These are phyloP conservation scores for Phorcus lineatus DNA, from an alignment of 2,888 invertebrate genomes.

Conservation along the genomic window DNA sequence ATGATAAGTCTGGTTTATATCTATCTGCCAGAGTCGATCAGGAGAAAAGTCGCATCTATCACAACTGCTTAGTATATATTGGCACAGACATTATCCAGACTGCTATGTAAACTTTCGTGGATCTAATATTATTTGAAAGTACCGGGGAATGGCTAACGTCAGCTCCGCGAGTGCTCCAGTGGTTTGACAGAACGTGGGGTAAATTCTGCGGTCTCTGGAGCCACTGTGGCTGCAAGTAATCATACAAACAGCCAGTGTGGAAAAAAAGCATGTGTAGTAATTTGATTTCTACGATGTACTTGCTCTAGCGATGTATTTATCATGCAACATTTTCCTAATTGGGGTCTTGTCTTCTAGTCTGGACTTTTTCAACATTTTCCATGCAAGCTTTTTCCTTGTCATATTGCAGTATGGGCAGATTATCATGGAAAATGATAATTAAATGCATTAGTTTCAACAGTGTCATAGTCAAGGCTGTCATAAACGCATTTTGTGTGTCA, in stretches of 20 bases:
- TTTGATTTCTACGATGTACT: conserved; percentile 5
- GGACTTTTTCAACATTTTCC: not conserved
- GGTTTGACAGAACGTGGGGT: not conserved
- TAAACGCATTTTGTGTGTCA: not conserved
- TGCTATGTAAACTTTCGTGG: not conserved
- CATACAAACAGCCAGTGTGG: not conserved
- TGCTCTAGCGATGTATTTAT: conserved; percentile 11
- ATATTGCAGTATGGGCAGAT: not conserved
- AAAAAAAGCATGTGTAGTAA: conserved; percentile 7
- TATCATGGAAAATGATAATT: not conserved
- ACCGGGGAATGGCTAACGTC: not conserved
- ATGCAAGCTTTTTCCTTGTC: not conserved
- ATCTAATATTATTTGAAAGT: conserved; percentile 13
- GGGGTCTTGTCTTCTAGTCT: not conserved
- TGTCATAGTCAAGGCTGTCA: not conserved
- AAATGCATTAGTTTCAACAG: conserved; percentile 1
- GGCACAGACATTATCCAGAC: not conserved
- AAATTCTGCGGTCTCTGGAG: conserved; percentile 5
- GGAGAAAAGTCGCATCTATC: not conserved
- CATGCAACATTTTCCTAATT: conserved; percentile 9
- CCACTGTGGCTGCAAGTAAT: not conserved
- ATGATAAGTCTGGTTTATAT: conserved; percentile 7
- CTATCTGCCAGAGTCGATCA: not conserved
- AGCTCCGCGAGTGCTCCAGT: not conserved
- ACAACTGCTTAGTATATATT: not conserved